Conservation (phyloP, 2,888 invertebrate genomes). For the Cephus runcator region DNA sequence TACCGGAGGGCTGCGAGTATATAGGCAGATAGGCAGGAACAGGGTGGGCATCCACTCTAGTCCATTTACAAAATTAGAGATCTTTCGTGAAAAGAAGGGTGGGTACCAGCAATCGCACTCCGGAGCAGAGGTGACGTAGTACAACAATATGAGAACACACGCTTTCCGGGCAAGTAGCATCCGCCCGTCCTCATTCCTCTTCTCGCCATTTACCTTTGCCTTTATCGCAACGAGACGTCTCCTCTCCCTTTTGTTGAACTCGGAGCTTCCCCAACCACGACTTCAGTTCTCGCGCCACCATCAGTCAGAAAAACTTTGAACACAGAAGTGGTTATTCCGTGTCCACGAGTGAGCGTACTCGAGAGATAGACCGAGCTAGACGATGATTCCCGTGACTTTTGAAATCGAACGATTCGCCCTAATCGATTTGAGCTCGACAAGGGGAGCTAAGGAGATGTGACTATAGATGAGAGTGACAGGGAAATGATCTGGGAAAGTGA, state of each 20-base stretch:
- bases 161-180: background rate
- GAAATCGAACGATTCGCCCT: background rate
- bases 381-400: background rate
- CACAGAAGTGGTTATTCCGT: conserved; percentile 62
- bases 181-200: conserved; percentile 15
- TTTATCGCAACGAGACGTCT: background rate
- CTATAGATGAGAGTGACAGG: background rate
- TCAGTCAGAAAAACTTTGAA: conserved; percentile 46
- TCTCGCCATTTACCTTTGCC: background rate
- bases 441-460: background rate
- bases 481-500: background rate
- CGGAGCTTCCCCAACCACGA: background rate
- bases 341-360: conserved; percentile 30
- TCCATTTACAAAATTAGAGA: conserved; percentile 52
- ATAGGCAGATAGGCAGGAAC: background rate
- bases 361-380: background rate
- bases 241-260: background rate
- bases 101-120: conserved; percentile 31
- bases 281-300: background rate
- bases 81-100: conserved; percentile 24
- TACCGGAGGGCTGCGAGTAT: background rate
- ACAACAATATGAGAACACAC: conserved; percentile 21
- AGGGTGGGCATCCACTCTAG: background rate
- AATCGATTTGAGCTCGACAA: background rate
- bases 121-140: conserved; percentile 34